Conservation (phyloP, 2,113 vertebrate genomes). For the Seriola quinqueradiata region DNA sequence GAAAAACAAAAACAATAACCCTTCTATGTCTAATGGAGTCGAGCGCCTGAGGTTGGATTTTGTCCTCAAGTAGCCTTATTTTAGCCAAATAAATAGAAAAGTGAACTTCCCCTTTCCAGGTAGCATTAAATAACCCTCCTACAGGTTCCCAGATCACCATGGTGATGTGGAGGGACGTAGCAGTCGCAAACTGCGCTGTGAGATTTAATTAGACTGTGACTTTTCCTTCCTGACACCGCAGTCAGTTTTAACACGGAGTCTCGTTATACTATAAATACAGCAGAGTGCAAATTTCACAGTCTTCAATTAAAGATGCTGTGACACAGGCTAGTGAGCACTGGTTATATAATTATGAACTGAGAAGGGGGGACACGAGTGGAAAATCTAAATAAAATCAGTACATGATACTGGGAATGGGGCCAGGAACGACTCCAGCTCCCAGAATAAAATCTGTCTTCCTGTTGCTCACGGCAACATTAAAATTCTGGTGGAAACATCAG, state of each 20-base stretch:
- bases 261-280: slow-evolving; percentile 1
- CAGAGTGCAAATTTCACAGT: neutral
- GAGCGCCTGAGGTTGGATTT: neutral
- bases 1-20: neutral
- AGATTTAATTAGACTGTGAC: slow-evolving; percentile 22
- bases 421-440: slow-evolving; percentile 1
- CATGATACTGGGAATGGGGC: neutral
- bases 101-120: neutral
- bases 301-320: slow-evolving; percentile 9
- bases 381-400: slow-evolving; percentile 19
- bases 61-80: neutral
- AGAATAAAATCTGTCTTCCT: neutral
- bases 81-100: neutral
- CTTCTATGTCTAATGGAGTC: neutral
- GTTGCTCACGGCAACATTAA: slow-evolving; percentile 7
- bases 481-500: slow-evolving; percentile 12
- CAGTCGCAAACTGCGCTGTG: slow-evolving; percentile 4
- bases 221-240: neutral
- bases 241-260: neutral
- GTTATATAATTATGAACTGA: neutral
- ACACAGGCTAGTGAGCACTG: slow-evolving; percentile 4
- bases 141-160: neutral
- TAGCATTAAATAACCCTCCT: neutral
- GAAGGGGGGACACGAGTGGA: neutral
- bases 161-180: neutral